Evolutionary conservation across 2,888 invertebrate genomes (phyloP), one percentile per base, ranked within the genome.

Genomic region (Drosophila lutescens): DNA sequence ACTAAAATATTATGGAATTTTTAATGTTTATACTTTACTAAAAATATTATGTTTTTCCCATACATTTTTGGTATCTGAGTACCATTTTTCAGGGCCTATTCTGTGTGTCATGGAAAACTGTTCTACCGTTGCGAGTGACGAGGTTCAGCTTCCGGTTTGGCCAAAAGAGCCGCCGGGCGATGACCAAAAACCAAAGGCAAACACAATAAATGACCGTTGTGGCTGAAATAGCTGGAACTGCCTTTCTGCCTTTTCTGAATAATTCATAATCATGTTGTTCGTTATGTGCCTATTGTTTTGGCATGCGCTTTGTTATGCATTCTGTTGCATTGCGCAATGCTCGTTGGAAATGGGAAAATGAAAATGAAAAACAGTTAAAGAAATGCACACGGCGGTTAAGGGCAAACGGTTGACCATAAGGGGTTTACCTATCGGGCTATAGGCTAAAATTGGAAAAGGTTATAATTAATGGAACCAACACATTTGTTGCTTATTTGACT

Each of bases 261-360:
- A 80, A 86, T 80, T 83, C 79, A 83, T 79, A 86, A 80, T 74
- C 76, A 70, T 73, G 71, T 58, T 70, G 78, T 77, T 79, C 70
- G 83, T 83, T 80, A 69, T 75, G 73, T 54, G 69, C 57, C 75
- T 51, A 78, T 83, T 83, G 83, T 83, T 61, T 79, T 75, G 75
- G 50, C 51, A 20, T 58, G 61, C 61, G 74, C 76, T 76, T 69
- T 78, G 78, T 83, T 86, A 69, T 75, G 72, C 69, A 86, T 83
- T 85, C 83, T 82, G 86, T 78, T 83, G 83, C 82, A 83, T 82
- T 83, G 80, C 73, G 78, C 86, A 78, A 83, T 62, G 43, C 20
- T 53, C 9, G 57, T 56, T 40, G 44, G 8, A 51, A 62, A 46
- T 30, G 38, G 51, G 40, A 51, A 66, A 61, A 53, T 53, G 40